Evolutionary conservation across 92 coral and sea anemone species (phyloP), one percentile per base, ranked within the genome.

Genomic region (Porites cylindrica): DNA sequence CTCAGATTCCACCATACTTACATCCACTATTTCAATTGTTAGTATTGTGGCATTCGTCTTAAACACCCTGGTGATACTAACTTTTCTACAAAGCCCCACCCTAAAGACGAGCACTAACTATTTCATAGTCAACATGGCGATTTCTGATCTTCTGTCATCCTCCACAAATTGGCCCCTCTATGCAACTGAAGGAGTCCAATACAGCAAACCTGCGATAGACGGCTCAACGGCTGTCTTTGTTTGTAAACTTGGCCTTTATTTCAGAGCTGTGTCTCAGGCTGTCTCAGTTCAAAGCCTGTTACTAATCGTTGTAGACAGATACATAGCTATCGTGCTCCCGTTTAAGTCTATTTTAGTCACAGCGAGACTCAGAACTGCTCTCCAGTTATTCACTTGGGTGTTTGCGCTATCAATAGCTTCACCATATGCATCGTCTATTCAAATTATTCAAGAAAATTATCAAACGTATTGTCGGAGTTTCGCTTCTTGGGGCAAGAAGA

Each of bases 211-310:
- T 76, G 10, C 56, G 7, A 76, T 76, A n/a, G 80, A 23, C 1
- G 64, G 23, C 6, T 21, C 80, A 47, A 53, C 29, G 47, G 80
- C 80, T 7, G 14, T 32, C 10, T 1, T 59, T 59, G 21, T 76
- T 8, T 76, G 80, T 32, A 76, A 76, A 24, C 51, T 76, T 5
- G 80, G 80, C 3, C 4, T 76, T 19, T 76, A 56, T 16, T 53
- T 66, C 65, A 76, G 80, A 52, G 19, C 51, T 76, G 51, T 86
- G 16, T 86, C 90, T 17, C 85, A 82, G 11, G 76, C 72, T 6
- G 90, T 86, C 14, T 86, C 90, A 7, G 59, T 86, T 58, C 71
- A 79, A 0, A 86, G 90, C 51, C 70, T 86, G 12, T 62, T 79
- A 26, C 73, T 86, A 9, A 79, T 86, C 20, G 75, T 74, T 32